Percentiles rank a stretch among this genome's conserved stretches.
Conservation (phyloP, 2,888 invertebrate species). For the Clivina fossor region DNA sequence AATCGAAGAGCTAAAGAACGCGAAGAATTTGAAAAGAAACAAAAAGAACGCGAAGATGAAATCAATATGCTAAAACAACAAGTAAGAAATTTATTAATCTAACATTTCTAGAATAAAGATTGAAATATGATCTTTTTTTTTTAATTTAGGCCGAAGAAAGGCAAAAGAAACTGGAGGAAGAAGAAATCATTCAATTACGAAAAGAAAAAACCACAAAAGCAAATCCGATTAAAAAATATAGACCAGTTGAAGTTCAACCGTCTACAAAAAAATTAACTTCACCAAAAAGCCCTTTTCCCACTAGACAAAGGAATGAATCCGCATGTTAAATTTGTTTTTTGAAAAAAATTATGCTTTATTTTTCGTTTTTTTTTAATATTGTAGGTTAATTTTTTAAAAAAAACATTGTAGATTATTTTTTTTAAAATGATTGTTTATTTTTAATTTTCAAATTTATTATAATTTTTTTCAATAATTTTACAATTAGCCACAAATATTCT, state of each 20-base stretch:
- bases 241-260: constrained; percentile 57
- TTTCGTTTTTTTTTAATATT: too few species aligned
- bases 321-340: too few species aligned
- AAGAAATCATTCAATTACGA: constrained; percentile 57
- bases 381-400: too few species aligned
- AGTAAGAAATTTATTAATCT: constrained; percentile 23
- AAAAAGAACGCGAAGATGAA: constrained; percentile 60
- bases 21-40: constrained; percentile 59
- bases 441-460: too few species aligned
- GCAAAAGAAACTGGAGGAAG: constrained; percentile 52
- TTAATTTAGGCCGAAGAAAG: constrained; percentile 49
- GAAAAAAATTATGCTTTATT: too few species aligned
- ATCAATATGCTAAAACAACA: constrained; percentile 51
- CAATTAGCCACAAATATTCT: too few species aligned
- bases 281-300: constrained; percentile 61
- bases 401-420: too few species aligned
- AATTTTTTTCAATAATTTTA: too few species aligned
- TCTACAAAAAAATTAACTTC: constrained; percentile 60
- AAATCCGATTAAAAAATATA: constrained; percentile 60
- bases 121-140: constrained; percentile 14
- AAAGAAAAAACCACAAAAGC: constrained; percentile 64
- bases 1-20: constrained; percentile 65
- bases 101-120: constrained; percentile 1
- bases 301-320: too few species aligned
- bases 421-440: too few species aligned